Evolutionary conservation across 2,888 invertebrate genomes (phyloP).

Genomic region (Pomacea canaliculata): DNA sequence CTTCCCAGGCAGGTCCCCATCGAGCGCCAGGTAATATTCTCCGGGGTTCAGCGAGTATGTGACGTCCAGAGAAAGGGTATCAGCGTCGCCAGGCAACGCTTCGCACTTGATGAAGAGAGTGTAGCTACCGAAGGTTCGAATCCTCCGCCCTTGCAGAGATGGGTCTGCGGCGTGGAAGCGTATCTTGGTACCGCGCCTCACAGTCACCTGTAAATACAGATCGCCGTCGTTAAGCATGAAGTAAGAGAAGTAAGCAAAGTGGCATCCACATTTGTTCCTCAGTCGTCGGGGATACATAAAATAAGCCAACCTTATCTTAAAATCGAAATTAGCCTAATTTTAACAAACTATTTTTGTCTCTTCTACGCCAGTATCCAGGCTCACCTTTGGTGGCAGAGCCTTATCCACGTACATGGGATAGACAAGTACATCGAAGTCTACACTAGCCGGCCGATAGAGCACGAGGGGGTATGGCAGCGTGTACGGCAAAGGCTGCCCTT

Average conservation of each 20-base stretch:
- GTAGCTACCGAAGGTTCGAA: conserved; percentile 32
- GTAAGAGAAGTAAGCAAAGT: too few species aligned
- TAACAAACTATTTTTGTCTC: too few species aligned
- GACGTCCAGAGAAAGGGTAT: conserved; percentile 16
- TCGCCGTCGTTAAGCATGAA: too few species aligned
- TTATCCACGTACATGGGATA: conserved; percentile 13
- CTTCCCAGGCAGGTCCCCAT: too few species aligned
- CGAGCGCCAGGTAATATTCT: conserved; percentile 26
- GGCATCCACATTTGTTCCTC: too few species aligned
- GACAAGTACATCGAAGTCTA: conserved; percentile 29
- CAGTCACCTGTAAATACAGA: background rate
- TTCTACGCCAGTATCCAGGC: too few species aligned
- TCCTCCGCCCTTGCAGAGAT: background rate
- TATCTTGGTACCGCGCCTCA: conserved; percentile 32
- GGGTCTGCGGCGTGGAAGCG: conserved; percentile 24
- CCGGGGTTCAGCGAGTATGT: conserved; percentile 26
- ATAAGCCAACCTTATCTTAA: too few species aligned
- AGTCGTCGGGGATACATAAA: too few species aligned
- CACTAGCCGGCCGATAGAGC: conserved; percentile 28
- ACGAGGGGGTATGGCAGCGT: conserved; percentile 26
- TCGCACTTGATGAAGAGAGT: conserved; percentile 30
- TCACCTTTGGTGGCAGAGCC: conserved; percentile 28
- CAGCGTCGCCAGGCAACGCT: conserved; percentile 29
- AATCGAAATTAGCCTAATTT: too few species aligned
- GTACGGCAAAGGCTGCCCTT: conserved; percentile 24